Base-by-base conservation (phyloP, 1,140 invertebrate genomes). In the Cyphomyrmex costatus region DNA sequence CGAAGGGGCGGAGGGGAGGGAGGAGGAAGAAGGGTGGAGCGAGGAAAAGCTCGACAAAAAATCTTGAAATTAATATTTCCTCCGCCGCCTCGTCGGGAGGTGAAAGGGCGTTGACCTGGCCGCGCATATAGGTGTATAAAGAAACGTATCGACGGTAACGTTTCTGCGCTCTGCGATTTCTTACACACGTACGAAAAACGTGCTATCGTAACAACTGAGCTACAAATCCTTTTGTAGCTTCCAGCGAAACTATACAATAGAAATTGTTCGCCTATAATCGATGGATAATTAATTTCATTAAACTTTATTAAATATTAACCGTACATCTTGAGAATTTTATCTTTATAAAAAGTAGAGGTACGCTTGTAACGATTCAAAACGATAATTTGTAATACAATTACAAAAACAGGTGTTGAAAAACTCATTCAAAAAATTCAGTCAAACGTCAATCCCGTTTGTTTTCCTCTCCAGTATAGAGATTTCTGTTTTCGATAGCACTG, bases 1-100 rank as follows among this genome's bases (percentile, higher is more conserved):
- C n/a, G 14, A 19, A 61, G 58, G 42, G 49, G 14, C 24, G 19
- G 80, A 6, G 0, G 51, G 70, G 71, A 6, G 68, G 56, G 53
- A 79, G n/a, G 24, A 42, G 27, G 83, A 66, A 46, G 70, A 66
- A 16, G 60, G 58, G 61, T 56, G 51, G 27, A 84, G 36, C 61
- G 80, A 77, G 68, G 66, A 71, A 77, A 88, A 90, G 76, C 80
- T 42, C 68, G 79, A 86, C 88, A 90, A 90, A 90, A 90, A 90
- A 90, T 82, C 88, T 90, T 90, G 86, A 88, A 90, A 91, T 91
- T 91, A 91, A 91, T 91, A 90, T 91, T 87, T 90, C 68, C 89
- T 83, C 68, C 83, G 86, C 51, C 60, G 82, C 78, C 77, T 88
- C 76, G 88, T 51, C 87, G 87, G 88, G 88, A 89, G 88, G 87